Evolutionary conservation across 1,140 invertebrate genomes (phyloP), one percentile per base, ranked within the genome.

Genomic region (Drosophila neocordata): DNA sequence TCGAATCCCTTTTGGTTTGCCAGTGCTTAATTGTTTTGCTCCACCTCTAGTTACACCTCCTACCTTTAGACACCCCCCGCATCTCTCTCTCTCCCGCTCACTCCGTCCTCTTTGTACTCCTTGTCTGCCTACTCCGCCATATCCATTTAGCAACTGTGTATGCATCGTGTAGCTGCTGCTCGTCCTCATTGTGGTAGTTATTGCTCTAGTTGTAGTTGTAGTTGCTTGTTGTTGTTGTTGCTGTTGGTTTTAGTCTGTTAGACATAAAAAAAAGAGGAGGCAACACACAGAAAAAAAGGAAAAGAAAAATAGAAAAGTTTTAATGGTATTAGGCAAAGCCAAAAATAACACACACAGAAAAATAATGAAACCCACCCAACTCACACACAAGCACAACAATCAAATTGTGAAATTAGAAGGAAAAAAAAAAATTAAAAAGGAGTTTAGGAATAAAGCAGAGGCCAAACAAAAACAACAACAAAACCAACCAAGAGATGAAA

Each of bases 251-350:
- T 63, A 69, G 65, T 79, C 78, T 77, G 81, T 87, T 87, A 78
- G 78, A 87, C 81, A 85, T 48, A 20, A 20, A 48, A 48, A 48
- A 9, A 24, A 24, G 15, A 48, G 15, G 41, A 20, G 41, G 27
- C 27, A 31, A 31, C 27, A 31, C 27, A 31, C 27, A 31, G 4
- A 1, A 24, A 24, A n/a, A n/a, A n/a, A n/a, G n/a, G 6, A 6
- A 6, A 8, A 44, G 4, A 20, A 11, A 48, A 20, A 20, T 20
- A 44, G 66, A 80, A 81, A 85, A 87, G 77, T 87, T 85, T 76
- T 87, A 87, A 85, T 85, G 82, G 82, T 74, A 85, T 85, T 87
- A 85, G 73, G 82, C 65, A 74, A 68, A 77, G 82, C 79, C 82
- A 87, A 82, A 85, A 85, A 85, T 87, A 85, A 87, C 77, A 85